phyloP scores from a whole-genome alignment of 2,888 invertebrate species.

The Antheraea yamamai region DNA sequence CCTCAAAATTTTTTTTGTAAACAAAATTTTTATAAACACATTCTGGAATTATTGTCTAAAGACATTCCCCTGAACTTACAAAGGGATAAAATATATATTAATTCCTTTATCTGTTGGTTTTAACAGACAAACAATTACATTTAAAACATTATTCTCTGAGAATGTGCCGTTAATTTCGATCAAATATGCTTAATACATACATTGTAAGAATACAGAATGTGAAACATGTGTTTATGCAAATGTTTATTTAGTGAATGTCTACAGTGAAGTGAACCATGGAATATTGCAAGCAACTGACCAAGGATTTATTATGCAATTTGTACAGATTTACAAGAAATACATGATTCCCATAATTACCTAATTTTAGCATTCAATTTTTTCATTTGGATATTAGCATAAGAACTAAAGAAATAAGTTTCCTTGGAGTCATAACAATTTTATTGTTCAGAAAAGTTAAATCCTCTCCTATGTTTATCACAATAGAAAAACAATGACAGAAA shows the following conservation, averaged over 20 bases:
- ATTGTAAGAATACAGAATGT: not conserved
- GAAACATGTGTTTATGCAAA: not conserved
- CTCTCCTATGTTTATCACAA: not conserved
- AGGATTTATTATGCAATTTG: conserved; percentile 55
- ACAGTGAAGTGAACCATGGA: conserved; percentile 18
- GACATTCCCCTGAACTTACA: not conserved
- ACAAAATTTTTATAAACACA: not conserved
- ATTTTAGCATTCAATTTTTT: not conserved
- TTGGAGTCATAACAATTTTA: not conserved
- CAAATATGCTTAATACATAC: not conserved
- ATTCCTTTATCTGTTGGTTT: not conserved
- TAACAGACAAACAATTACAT: not conserved
- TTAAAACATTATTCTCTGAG: not conserved
- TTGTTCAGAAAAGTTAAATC: not conserved
- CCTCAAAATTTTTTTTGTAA: not conserved
- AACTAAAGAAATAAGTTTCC: not conserved
- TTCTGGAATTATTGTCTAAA: not conserved
- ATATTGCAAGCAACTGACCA: conserved; percentile 72
- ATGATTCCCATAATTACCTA: conserved; percentile 8
- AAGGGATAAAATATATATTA: not conserved
- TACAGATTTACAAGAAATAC: not conserved
- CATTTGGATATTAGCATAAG: not conserved
- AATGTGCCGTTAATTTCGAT: not conserved
- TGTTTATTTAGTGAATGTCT: not conserved
- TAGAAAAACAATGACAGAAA: not conserved